Percentiles rank a stretch among this genome's conserved stretches.
phyloP scores from a whole-genome alignment of 2,888 invertebrate species.

The Dicyrtoma fusca region DNA sequence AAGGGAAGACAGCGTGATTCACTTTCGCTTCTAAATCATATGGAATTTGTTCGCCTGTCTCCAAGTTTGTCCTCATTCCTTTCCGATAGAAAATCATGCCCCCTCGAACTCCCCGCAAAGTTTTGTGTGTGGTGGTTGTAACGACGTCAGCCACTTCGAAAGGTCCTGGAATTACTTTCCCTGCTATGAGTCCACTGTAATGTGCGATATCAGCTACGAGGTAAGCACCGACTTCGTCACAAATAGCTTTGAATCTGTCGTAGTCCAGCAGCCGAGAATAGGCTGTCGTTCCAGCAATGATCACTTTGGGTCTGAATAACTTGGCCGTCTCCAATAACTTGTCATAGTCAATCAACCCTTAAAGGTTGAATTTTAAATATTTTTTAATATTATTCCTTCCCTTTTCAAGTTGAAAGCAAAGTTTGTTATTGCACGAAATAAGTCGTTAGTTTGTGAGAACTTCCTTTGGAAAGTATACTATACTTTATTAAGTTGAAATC shows the following conservation, averaged over 20 bases:
- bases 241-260: constrained; percentile 60
- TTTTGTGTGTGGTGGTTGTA: constrained; percentile 68
- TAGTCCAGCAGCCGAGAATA: constrained; percentile 65
- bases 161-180: constrained; percentile 64
- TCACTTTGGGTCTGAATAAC: constrained; percentile 87
- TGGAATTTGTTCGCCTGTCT: constrained; percentile 56
- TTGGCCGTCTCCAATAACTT: constrained; percentile 77
- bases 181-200: constrained; percentile 66
- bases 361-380: too few species aligned
- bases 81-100: constrained; percentile 49
- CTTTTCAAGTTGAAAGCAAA: too few species aligned
- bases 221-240: constrained; percentile 61
- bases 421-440: too few species aligned
- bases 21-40: constrained; percentile 65
- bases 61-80: neutral
- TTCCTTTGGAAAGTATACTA: too few species aligned
- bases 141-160: constrained; percentile 66
- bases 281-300: constrained; percentile 75
- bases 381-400: too few species aligned
- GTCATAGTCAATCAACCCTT: constrained; percentile 90
- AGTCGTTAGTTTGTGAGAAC: too few species aligned
- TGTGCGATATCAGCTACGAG: constrained; percentile 69
- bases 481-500: too few species aligned
- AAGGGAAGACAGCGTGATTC: constrained; percentile 66
- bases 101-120: constrained; percentile 62